Base-by-base conservation (phyloP, 2,888 invertebrate genomes). In the Orthosia incerta region DNA sequence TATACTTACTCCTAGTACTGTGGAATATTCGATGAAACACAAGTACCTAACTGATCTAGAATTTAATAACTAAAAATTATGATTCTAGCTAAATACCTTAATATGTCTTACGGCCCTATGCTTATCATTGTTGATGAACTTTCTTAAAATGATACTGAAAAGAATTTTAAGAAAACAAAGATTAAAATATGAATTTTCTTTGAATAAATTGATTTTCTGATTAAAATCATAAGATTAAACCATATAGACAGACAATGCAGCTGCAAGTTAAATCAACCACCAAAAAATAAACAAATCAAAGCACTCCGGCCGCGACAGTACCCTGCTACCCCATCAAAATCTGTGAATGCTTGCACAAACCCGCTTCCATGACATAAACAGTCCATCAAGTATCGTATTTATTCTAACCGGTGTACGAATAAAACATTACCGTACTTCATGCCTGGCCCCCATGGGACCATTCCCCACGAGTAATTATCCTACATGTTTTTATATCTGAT, bases 281-380 rank as follows among this genome's bases (percentile, higher is more conserved):
- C 45, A 45, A 51, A 55, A 60, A 71, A 56, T 61, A 71, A 61
- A 79, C 79, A 75, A 71, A 61, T 3, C 50, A 26, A 57, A 69
- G 26, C 45, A 67, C 89, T 89, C 76, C 76, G 86, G 70, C 11
- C 82, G 3, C 90, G 90, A 90, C 91, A 90, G 93, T 96, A 94
- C 94, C 70, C 73, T 84, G 87, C 92, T 94, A 95, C 96, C 96
- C 96, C 93, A 95, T 94, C 95, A 91, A 95, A 96, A 96, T 96
- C 96, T 95, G 95, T 96, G 96, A 96, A 96, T 96, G 96, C 96
- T 96, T 96, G 95, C 96, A 91, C 96, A 96, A 96, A 96, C 96
- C 95, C 96, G 96, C 96, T 96, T 96, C 95, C 95, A 95, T 95
- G 95, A 94, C 95, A 95, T 93, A 95, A 95, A 95, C 94, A 94